Base-by-base conservation (phyloP, 1,140 invertebrate species). In the Drosophila saltans region DNA sequence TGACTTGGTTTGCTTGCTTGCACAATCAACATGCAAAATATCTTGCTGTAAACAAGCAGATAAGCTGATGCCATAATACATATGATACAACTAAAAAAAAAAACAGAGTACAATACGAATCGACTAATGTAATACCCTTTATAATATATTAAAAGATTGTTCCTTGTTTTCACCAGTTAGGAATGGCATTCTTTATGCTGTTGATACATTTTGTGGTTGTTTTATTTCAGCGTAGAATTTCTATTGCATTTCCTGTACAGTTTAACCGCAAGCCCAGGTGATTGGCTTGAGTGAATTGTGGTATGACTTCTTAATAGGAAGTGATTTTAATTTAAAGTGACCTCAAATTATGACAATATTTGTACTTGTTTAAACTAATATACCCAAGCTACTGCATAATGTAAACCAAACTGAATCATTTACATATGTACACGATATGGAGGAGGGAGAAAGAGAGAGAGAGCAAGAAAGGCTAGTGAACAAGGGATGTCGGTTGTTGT, bases 11-110 rank as follows among this genome's bases (percentile, higher is more conserved):
- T 52, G 40, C 52, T 73, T 86, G 83, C 88, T 83, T 67, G 71
- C 70, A 74, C 68, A 75, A 77, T 62, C 76, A 86, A 86, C 83
- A 86, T 66, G 64, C 48, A 68, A 75, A 88, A 78, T 88, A 81
- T 67, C 65, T 71, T 74, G 66, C 80, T 73, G 83, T 80, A 86
- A 86, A 86, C 84, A 86, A 74, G 71, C 80, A 75, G 84, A 83
- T 86, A 86, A 86, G 84, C 83, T 59, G 64, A 74, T 80, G 67
- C 45, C 70, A 65, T 88, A 72, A 76, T 66, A 66, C 65, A 69
- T 69, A 75, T 59, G 69, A 36, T 28, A 59, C 61, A 68, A 65
- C 21, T 59, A 61, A 63, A 65, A 75, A 59, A 65, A 66, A 56
- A 39, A 52, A 65, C 55, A 40, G 60, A 36, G 1, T 65, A 48